phyloP scores from a whole-genome alignment of 2,113 vertebrate species.

The Fregata magnificens region DNA sequence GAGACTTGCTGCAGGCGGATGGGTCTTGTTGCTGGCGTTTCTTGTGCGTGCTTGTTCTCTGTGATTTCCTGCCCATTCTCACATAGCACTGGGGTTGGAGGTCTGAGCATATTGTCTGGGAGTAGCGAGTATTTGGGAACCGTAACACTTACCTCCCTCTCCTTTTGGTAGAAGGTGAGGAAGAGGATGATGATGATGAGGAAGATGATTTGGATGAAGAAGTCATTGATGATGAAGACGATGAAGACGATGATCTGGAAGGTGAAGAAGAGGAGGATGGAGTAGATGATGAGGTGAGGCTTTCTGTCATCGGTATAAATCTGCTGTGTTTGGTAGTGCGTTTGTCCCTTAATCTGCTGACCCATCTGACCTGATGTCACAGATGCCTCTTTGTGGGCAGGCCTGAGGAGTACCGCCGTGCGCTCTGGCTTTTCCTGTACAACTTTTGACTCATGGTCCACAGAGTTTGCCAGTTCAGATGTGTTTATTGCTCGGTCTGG shows the following conservation, averaged over 20 bases:
- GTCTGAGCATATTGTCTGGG: rapidly evolving
- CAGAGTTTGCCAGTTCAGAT: background rate
- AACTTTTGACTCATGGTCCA: rapidly evolving
- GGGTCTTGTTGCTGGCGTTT: background rate
- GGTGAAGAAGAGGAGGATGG: slow-evolving; percentile 71
- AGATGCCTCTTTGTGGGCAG: background rate
- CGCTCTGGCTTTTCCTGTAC: background rate
- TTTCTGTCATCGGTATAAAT: background rate
- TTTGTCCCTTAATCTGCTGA: background rate
- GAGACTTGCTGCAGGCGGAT: background rate
- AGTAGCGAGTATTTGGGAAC: background rate
- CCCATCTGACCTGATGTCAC: background rate
- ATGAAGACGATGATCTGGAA: slow-evolving; percentile 80
- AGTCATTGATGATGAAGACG: slow-evolving; percentile 79
- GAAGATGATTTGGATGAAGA: slow-evolving; percentile 71
- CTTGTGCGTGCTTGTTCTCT: background rate
- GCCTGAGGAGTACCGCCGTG: rapidly evolving
- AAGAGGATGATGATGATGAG: slow-evolving; percentile 66
- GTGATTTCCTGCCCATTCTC: background rate
- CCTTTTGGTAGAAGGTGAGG: slow-evolving; percentile 49
- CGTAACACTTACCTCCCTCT: background rate
- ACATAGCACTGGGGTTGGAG: background rate
- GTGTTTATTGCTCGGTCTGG: background rate
- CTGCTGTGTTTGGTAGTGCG: rapidly evolving
- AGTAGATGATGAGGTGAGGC: slow-evolving; percentile 71